These are phyloP conservation scores for Stomatorhinus ivindoensis DNA, from an alignment of 2,113 vertebrate species.

Conservation along the genomic window DNA sequence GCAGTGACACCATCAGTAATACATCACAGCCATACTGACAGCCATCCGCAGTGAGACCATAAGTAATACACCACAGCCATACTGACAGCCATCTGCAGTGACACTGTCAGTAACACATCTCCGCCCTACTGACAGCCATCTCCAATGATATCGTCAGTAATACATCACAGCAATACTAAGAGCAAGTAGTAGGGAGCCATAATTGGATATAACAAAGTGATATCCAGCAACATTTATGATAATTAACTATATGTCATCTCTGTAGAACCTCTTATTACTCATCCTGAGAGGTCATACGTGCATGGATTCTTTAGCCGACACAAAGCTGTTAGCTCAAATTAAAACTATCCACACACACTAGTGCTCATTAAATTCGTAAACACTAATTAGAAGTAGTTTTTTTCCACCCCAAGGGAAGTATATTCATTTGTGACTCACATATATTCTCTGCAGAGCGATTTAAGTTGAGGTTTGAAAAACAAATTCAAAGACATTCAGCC, in stretches of 20 bases:
- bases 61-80: not conserved
- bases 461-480: not conserved
- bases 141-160: not conserved
- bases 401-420: not conserved
- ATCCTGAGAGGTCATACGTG: not conserved
- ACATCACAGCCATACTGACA: not conserved
- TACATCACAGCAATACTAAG: not conserved
- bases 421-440: not conserved
- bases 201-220: not conserved
- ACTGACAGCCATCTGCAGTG: not conserved
- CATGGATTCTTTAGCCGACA: not conserved
- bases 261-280: not conserved
- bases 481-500: not conserved
- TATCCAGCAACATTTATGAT: not conserved
- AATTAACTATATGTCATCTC: not conserved
- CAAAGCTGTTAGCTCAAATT: not conserved
- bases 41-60: not conserved
- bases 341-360: not conserved
- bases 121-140: not conserved
- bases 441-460: not conserved
- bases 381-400: not conserved
- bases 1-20: too few relatives aligned
- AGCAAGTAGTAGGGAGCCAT: not conserved
- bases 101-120: not conserved
- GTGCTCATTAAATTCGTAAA: not conserved